Percentiles rank a stretch among this genome's conserved stretches.
Conservation (phyloP, 2,797 vertebrate species). For the Bucorvus abyssinicus region DNA sequence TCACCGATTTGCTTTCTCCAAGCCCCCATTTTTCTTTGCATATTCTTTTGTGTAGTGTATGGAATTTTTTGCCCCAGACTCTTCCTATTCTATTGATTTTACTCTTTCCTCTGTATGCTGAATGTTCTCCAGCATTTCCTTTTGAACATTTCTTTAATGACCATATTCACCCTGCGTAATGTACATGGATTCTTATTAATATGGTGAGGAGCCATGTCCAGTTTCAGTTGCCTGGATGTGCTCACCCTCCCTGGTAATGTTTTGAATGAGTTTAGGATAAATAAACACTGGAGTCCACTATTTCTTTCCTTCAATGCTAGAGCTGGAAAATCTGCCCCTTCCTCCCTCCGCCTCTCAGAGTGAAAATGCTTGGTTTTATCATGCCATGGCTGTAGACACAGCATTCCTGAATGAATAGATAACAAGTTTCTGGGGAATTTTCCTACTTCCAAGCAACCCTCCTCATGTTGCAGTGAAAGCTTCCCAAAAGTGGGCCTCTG, state of each 20-base stretch:
- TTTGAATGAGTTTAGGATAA: background rate
- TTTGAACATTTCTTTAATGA: background rate
- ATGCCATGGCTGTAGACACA: background rate
- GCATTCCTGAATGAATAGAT: background rate
- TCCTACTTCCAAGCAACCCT: background rate
- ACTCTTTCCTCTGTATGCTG: background rate
- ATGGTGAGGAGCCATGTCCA: background rate
- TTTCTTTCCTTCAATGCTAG: background rate
- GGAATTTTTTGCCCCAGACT: background rate
- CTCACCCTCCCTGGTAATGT: background rate
- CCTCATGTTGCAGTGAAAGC: background rate
- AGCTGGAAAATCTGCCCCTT: background rate
- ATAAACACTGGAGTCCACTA: background rate
- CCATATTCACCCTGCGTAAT: background rate
- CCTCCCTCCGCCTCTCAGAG: background rate
- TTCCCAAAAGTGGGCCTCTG: background rate
- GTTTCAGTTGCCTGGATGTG: background rate
- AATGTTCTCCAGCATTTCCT: background rate
- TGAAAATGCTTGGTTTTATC: background rate
- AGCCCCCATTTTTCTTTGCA: background rate
- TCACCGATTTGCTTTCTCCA: background rate
- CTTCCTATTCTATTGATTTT: background rate
- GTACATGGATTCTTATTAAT: background rate
- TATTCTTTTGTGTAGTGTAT: background rate
- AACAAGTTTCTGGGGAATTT: background rate